Evolutionary conservation across 2,797 vertebrate genomes (phyloP).

Genomic region (Lophius americanus): DNA sequence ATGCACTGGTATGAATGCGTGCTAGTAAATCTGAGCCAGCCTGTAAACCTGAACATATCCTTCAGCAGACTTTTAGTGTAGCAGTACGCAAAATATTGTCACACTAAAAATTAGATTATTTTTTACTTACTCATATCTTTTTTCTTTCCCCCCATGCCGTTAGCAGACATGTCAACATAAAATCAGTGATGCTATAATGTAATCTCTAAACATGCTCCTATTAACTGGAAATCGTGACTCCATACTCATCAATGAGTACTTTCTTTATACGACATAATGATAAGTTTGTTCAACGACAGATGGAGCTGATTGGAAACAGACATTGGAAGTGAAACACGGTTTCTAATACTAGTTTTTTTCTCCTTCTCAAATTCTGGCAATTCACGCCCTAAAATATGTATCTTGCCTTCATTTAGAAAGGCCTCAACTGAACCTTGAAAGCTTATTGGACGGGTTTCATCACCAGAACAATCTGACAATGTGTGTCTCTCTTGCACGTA

Average conservation of each 20-base stretch:
- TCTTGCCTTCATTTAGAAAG: slow-evolving; percentile 9
- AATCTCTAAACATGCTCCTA: neutral
- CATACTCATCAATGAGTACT: neutral
- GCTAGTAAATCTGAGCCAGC: neutral
- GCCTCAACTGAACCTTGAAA: slow-evolving; percentile 1
- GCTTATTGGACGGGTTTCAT: neutral
- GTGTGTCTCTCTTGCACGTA: slow-evolving; percentile 42
- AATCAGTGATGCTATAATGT: neutral
- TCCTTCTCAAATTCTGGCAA: neutral
- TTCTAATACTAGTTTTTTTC: neutral
- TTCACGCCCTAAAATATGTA: slow-evolving; percentile 1
- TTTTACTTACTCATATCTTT: neutral
- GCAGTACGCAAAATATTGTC: neutral
- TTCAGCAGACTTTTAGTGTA: neutral
- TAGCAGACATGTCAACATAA: neutral
- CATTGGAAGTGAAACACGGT: slow-evolving; percentile 8
- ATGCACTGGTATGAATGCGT: neutral
- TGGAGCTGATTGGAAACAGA: slow-evolving; percentile 4
- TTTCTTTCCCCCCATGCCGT: neutral
- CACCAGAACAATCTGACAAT: slow-evolving; percentile 28
- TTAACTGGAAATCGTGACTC: neutral
- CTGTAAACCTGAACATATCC: neutral
- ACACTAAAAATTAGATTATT: no score
- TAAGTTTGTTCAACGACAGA: slow-evolving; percentile 8
- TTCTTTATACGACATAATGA: slow-evolving; percentile 1